phyloP scores from a whole-genome alignment of 2,888 invertebrate genomes.

The Acanthococcus lagerstroemiae region DNA sequence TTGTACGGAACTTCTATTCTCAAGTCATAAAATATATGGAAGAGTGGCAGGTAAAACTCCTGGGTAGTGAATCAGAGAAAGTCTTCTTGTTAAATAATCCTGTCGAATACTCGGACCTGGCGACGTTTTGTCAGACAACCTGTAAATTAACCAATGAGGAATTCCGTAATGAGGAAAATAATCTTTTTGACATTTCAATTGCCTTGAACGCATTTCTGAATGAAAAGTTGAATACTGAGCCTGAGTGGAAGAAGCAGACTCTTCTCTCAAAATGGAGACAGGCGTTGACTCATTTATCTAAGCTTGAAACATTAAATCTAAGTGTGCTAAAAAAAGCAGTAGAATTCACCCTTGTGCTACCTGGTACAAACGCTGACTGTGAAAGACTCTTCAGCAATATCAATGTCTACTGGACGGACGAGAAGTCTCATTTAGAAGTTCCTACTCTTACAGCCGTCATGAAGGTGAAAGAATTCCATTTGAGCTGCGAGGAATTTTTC shows the following conservation, averaged over 20 bases:
- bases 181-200: background rate
- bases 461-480: background rate
- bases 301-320: conserved; percentile 8
- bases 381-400: conserved; percentile 19
- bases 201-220: conserved; percentile 8
- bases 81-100: background rate
- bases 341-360: conserved; percentile 5
- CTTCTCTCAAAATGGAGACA: background rate
- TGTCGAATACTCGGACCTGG: background rate
- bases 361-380: conserved; percentile 10
- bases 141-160: background rate
- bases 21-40: background rate
- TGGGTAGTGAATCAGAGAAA: background rate
- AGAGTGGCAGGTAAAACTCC: background rate
- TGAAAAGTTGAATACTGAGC: conserved; percentile 3
- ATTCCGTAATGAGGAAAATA: background rate
- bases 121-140: background rate
- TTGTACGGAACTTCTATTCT: background rate
- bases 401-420: conserved; percentile 22
- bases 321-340: conserved; percentile 9
- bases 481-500: background rate
- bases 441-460: background rate
- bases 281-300: conserved; percentile 4
- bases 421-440: background rate
- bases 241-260: conserved; percentile 6